A percentile compares a stretch with the other conserved stretches of the same genome.
phyloP scores from a whole-genome alignment of 2,797 vertebrate genomes.

The Glossophaga mutica region DNA sequence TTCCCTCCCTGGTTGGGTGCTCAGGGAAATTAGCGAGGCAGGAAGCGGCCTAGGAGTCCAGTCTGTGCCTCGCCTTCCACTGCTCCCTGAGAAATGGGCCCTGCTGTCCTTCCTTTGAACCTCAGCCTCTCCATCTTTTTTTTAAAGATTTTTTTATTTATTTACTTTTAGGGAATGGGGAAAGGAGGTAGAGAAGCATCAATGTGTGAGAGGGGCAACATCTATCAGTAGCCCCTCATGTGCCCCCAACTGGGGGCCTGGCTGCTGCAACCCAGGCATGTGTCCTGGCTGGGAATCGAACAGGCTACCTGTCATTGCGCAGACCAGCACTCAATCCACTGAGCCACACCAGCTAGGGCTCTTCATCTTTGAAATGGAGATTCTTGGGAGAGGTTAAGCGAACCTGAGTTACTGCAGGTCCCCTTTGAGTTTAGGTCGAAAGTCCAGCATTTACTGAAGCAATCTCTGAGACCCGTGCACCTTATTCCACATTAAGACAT shows the following conservation, averaged over 20 bases:
- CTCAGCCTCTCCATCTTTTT: slow-evolving; percentile 34
- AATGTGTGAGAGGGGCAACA: too few species aligned
- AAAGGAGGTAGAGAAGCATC: too few species aligned
- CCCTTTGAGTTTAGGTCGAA: not conserved
- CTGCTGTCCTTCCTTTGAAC: not conserved
- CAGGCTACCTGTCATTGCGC: too few species aligned
- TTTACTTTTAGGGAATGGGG: too few species aligned
- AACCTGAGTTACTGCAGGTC: not conserved
- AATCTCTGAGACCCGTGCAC: not conserved
- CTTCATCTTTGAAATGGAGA: slow-evolving; percentile 47
- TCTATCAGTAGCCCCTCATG: too few species aligned
- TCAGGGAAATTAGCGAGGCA: not conserved
- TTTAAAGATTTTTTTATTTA: too few species aligned
- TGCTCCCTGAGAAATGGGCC: not conserved
- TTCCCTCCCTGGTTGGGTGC: not conserved
- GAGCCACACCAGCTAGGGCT: not conserved
- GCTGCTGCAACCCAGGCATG: too few species aligned
- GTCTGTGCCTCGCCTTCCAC: not conserved
- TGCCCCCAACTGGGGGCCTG: too few species aligned
- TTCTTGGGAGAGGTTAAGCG: not conserved
- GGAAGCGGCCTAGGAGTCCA: not conserved
- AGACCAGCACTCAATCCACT: too few species aligned
- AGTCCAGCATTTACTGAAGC: not conserved
- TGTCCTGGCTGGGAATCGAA: too few species aligned
- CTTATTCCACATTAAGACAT: slow-evolving; percentile 39